Conservation (phyloP, 2,797 vertebrate species). For the Sorex maritimensis region DNA sequence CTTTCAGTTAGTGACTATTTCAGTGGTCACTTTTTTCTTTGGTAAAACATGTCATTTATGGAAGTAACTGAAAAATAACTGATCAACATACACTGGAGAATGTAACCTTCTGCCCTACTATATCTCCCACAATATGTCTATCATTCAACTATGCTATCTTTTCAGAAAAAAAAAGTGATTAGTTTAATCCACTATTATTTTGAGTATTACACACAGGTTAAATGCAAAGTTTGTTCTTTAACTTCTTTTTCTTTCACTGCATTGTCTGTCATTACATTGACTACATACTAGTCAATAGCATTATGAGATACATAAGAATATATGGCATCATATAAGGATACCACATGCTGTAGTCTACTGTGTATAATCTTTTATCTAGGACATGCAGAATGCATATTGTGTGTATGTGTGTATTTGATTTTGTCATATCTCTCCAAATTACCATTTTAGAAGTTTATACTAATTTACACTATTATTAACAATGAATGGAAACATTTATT, state of each 20-base stretch:
- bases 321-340: not conserved
- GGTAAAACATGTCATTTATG: slow-evolving; percentile 3
- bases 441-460: not conserved
- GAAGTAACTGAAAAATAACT: not conserved
- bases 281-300: not conserved
- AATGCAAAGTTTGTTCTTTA: not conserved
- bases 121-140: not conserved
- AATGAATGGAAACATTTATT: slow-evolving; percentile 10
- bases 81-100: not conserved
- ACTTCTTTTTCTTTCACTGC: not conserved
- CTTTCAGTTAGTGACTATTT: not conserved
- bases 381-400: not conserved
- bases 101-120: not conserved
- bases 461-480: slow-evolving; percentile 17
- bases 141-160: not conserved
- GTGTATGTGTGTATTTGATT: not conserved
- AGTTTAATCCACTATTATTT: not conserved
- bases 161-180: not conserved
- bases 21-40: slow-evolving; percentile 44
- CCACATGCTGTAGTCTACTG: not conserved
- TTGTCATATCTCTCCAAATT: not conserved
- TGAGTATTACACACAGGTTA: not conserved
- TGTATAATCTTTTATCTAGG: not conserved
- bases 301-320: no score
- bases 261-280: not conserved